Percentiles rank a stretch among this genome's conserved stretches.
Conservation (phyloP, 2,888 invertebrate genomes). For the Tachina grossa region DNA sequence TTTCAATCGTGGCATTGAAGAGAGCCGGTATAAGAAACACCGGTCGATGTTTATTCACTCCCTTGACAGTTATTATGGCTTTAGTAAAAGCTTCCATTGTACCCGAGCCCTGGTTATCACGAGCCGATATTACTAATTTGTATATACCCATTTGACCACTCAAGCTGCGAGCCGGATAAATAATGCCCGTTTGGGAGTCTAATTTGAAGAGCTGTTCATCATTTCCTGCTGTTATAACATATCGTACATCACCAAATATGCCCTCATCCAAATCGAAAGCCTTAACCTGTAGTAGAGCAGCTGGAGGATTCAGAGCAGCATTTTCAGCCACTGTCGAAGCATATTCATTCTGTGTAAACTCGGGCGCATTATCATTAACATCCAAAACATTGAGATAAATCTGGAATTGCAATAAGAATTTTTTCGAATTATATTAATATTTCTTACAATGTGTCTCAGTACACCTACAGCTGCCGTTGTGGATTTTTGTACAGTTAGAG, state of each 20-base stretch:
- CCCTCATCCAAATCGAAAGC: conserved; percentile 93
- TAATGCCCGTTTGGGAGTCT: conserved; percentile 90
- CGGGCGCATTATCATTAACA: conserved; percentile 94
- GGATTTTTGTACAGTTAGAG: conserved; percentile 86
- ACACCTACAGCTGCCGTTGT: conserved; percentile 88
- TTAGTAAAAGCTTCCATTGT: conserved; percentile 87
- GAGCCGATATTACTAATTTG: conserved; percentile 88
- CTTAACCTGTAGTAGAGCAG: conserved; percentile 91
- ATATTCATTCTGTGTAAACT: conserved; percentile 90
- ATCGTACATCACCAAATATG: conserved; percentile 89
- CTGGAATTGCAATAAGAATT: conserved; percentile 80
- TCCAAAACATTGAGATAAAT: conserved; percentile 90
- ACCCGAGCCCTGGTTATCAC: conserved; percentile 88
- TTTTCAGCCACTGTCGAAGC: conserved; percentile 93
- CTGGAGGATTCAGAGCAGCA: conserved; percentile 90
- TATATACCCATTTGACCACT: conserved; percentile 85
- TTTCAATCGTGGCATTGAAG: conserved; percentile 89
- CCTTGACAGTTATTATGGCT: conserved; percentile 90
- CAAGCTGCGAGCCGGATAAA: conserved; percentile 90
- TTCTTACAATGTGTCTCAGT: not conserved
- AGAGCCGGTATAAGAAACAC: conserved; percentile 90
- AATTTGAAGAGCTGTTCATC: conserved; percentile 88
- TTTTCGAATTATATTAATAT: not conserved
- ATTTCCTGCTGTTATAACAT: conserved; percentile 88
- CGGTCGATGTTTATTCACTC: conserved; percentile 92